Conservation (phyloP, 1,140 invertebrate species). For the Formica selysi region DNA sequence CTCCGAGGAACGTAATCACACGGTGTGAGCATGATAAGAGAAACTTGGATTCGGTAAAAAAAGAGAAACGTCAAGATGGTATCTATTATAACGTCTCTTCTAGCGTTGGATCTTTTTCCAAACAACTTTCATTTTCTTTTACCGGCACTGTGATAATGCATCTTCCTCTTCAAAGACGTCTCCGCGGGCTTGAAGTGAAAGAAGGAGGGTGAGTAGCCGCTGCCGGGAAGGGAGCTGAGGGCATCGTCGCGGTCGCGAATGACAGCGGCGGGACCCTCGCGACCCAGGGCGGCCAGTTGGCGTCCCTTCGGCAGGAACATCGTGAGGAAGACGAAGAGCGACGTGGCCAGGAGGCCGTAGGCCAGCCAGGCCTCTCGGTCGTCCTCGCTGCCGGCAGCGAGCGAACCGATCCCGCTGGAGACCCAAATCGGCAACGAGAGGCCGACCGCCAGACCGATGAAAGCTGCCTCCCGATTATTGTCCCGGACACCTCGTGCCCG, state of each 20-base stretch:
- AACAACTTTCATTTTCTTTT: background rate
- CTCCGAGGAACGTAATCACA: conserved; percentile 21
- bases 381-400: conserved; percentile 90
- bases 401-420: conserved; percentile 88
- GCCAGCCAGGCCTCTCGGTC: conserved; percentile 95
- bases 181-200: conserved; percentile 96
- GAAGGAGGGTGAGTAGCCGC: conserved; percentile 95
- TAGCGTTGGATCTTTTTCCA: background rate
- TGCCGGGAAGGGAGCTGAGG: conserved; percentile 92
- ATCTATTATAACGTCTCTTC: background rate
- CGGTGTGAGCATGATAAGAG: conserved; percentile 33
- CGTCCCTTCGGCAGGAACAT: conserved; percentile 98
- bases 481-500: conserved; percentile 95
- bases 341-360: conserved; percentile 94
- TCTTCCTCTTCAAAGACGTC: conserved; percentile 89
- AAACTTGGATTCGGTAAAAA: conserved; percentile 51
- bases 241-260: conserved; percentile 85
- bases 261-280: conserved; percentile 86
- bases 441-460: conserved; percentile 95
- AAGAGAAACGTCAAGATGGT: background rate
- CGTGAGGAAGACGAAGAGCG: conserved; percentile 94
- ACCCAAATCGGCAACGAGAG: conserved; percentile 95
- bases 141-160: conserved; percentile 84
- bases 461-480: conserved; percentile 95
- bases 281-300: conserved; percentile 95